Evolutionary conservation across 2,113 vertebrate species (phyloP).

Genomic region (Pseudolaguvia tuberculata): DNA sequence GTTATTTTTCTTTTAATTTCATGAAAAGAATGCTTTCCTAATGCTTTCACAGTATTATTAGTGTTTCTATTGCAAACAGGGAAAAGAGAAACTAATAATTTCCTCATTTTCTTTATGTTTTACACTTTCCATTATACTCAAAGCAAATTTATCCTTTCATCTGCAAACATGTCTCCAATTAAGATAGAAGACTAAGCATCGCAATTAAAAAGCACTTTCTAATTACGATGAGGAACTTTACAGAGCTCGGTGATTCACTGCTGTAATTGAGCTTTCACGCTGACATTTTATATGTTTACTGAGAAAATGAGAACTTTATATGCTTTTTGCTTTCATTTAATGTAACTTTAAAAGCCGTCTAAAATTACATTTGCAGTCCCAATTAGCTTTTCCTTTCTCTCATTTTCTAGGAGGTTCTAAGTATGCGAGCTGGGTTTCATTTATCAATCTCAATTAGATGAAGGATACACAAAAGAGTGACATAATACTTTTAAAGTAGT

Average conservation of each 20-base stretch:
- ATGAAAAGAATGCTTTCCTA: no score
- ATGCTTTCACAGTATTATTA: no score
- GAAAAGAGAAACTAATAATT: neutral
- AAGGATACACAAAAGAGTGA: conserved; percentile 34
- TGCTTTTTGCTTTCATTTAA: neutral
- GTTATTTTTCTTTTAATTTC: no score
- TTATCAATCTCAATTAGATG: conserved; percentile 29
- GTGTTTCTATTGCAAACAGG: neutral
- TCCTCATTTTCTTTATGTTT: neutral
- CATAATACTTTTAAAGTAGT: neutral
- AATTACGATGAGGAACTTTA: conserved; percentile 13
- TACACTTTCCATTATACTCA: neutral
- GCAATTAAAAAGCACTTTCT: conserved; percentile 11
- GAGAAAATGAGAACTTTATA: conserved; percentile 8
- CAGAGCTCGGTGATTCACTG: neutral
- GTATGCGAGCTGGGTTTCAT: neutral
- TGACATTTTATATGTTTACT: neutral
- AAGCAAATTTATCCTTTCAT: conserved; percentile 11
- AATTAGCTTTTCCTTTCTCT: neutral
- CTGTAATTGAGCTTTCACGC: conserved; percentile 19
- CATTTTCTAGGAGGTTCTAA: neutral
- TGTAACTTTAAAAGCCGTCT: neutral
- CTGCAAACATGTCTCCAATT: neutral
- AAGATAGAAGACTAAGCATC: conserved; percentile 9
- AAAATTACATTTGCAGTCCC: conserved; percentile 3